Evolutionary conservation across 2,113 vertebrate genomes (phyloP), one percentile per base, ranked within the genome.

Genomic region (Scytalopus superciliaris): DNA sequence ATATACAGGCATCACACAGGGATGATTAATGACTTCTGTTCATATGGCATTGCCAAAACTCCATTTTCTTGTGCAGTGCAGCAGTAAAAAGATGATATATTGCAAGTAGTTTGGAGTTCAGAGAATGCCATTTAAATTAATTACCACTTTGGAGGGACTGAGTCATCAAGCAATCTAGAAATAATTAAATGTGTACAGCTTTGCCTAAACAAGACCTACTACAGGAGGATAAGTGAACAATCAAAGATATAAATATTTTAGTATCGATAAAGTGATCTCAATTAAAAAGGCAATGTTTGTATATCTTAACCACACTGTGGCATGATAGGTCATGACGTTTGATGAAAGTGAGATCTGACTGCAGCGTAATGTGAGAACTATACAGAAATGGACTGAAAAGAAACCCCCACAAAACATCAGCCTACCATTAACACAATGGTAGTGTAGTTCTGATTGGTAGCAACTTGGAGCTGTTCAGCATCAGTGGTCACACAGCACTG

Each of bases 81-180:
- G 66, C 77, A 95, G 89, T 63, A 85, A 84, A 96, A 97, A 93
- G 74, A 95, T 85, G 79, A 91, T 94, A 74, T 79, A 92, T 79
- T 79, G 75, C 72, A 66, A 75, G 45, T 70, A 97, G 97, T 95
- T 97, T 80, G 52, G 83, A 87, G 93, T 96, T 97, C 97, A 97
- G 94, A 96, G 92, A 94, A 97, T 92, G 78, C 89, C 94, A 97
- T 97, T 94, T 97, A 97, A 96, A 97, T 97, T 97, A 98, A 98
- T 98, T 98, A 97, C 93, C 64, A 77, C 77, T 95, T 93, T 93
- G 87, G 84, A 97, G 87, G 80, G 95, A 95, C 88, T 95, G 95
- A 97, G 96, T 98, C 88, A 97, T 97, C 84, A 94, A 96, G 95
- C 84, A 96, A 97, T 82, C 35, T 84, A 95, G 94, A 95, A 96